Percentiles rank a stretch among this genome's conserved stretches.
Conservation (phyloP, 2,113 vertebrate species). For the Zapus hudsonius region DNA sequence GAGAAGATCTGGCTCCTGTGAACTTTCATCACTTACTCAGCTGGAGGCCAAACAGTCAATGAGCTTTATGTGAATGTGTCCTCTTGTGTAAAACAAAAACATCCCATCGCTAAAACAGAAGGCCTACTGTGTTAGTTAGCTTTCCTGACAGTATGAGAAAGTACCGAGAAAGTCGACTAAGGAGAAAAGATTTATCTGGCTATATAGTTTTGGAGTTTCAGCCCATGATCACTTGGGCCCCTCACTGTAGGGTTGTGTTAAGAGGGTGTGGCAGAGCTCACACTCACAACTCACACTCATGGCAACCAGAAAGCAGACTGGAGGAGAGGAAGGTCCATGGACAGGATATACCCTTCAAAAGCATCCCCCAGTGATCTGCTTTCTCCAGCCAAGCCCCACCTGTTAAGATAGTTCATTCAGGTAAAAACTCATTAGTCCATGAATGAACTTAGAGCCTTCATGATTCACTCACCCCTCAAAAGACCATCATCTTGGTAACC, state of each 20-base stretch:
- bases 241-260: not conserved
- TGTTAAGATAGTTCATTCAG: not conserved
- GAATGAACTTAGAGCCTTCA: not conserved
- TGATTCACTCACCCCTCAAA: not conserved
- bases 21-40: not conserved
- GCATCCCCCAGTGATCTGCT: not conserved
- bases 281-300: too few relatives aligned
- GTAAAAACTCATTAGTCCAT: not conserved
- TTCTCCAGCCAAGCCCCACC: not conserved
- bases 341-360: not conserved
- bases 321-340: not conserved
- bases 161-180: not conserved
- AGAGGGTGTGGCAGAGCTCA: not conserved
- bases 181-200: not conserved
- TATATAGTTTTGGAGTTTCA: not conserved
- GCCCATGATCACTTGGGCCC: not conserved
- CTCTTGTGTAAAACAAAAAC: conserved; percentile 29
- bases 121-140: not conserved
- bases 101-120: not conserved
- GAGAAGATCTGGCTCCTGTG: not conserved
- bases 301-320: not conserved
- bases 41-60: not conserved
- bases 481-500: too few relatives aligned
- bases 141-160: not conserved
- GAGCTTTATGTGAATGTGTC: not conserved